Evolutionary conservation across 2,797 vertebrate species (phyloP), one percentile per base, ranked within the genome.

Genomic region (Taenioides sp.): DNA sequence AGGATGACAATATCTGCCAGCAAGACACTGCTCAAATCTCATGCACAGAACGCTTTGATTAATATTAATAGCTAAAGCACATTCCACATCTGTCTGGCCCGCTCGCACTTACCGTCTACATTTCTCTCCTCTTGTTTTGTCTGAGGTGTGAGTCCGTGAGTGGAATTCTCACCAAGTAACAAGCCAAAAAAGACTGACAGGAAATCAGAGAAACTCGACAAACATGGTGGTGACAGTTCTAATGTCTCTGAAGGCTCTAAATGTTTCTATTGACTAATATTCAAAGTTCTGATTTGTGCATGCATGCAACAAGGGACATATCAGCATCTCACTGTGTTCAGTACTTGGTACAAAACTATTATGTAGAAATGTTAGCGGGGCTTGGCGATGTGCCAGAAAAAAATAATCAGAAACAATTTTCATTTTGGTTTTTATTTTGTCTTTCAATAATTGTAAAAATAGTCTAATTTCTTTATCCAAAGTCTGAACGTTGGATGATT

Each of bases 41-140:
- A 74, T 25, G 62, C 67, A 73, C 78, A 84, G 71, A 67, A 66
- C 20, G 80, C 75, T 86, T 82, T 87, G 81, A 89, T 89, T 88
- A 77, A 88, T 85, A 87, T 80, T 79, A 86, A 90, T 84, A 71
- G 58, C 68, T 74, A 81, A 80, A 72, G 70, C 71, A 58, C 71
- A 50, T 52, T 78, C 52, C n/a, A 17, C 65, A 74, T 81, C 76
- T 78, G 57, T 79, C 74, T 62, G 27, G 69, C 61, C 75, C 43
- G 71, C 54, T 65, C 60, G 73, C 69, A 73, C 64, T 70, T 60
- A 50, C 73, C 62, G 49, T 68, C 65, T 77, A 50, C 65, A 23
- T 69, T 72, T 62, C 66, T 73, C 65, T 54, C 70, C 71, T 58
- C 80, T 75, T 83, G 40, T 80, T 86, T 76, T 84, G 55, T 79